These are phyloP conservation scores for Creontiades dilutus DNA, from an alignment of 2,888 invertebrate genomes.

Conservation along the genomic window DNA sequence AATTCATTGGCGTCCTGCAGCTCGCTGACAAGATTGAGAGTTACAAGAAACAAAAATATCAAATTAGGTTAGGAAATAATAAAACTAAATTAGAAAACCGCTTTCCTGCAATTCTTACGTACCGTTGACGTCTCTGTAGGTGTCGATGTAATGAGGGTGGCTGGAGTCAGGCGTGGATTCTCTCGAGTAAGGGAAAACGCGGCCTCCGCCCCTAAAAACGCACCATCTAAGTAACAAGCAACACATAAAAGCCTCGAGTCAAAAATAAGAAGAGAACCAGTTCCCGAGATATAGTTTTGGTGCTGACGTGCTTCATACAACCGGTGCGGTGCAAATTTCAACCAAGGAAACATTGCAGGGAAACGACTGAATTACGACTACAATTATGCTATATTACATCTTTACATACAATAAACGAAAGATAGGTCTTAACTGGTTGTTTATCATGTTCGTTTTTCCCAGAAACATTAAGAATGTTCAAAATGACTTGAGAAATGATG, in stretches of 20 bases:
- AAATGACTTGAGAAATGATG: too few species aligned
- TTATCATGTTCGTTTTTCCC: too few species aligned
- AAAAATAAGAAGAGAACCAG: conserved; percentile 59
- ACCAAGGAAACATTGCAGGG: neutral
- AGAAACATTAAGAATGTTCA: too few species aligned
- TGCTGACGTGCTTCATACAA: conserved; percentile 25
- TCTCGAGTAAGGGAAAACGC: conserved; percentile 81
- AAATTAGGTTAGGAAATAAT: too few species aligned
- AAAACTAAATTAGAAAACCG: too few species aligned
- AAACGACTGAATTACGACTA: neutral
- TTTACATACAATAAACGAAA: too few species aligned
- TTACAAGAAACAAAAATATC: too few species aligned
- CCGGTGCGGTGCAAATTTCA: conserved; percentile 28
- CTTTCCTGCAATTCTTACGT: conserved; percentile 77
- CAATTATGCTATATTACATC: too few species aligned
- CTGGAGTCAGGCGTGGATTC: conserved; percentile 94
- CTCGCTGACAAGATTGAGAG: too few species aligned
- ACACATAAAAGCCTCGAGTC: conserved; percentile 70
- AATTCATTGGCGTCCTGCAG: too few species aligned
- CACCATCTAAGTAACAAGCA: conserved; percentile 73
- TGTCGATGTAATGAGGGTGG: conserved; percentile 92
- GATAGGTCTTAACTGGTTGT: too few species aligned
- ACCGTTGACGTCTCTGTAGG: conserved; percentile 92
- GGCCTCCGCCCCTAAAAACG: conserved; percentile 75
- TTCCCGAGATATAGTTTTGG: conserved; percentile 42